These are phyloP conservation scores for Malurus splendens DNA, from an alignment of 2,797 vertebrate genomes.

Conservation along the genomic window DNA sequence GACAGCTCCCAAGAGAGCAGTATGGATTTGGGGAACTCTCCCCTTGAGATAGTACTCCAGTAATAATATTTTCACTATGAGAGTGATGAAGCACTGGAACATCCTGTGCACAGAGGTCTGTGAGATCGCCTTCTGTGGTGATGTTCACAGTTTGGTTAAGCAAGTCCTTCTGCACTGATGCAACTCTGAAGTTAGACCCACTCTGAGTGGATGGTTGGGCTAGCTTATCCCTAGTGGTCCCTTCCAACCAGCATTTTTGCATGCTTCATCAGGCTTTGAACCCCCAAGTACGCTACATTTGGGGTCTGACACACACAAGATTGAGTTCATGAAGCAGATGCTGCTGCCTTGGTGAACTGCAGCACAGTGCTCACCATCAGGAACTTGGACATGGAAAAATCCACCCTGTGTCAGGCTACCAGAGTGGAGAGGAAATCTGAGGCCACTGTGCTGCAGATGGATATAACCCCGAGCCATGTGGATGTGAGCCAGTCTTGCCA, in stretches of 20 bases:
- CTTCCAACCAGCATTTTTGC: neutral
- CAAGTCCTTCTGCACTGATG: neutral
- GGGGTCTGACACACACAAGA: rapidly evolving
- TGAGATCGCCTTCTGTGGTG: neutral
- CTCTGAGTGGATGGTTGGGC: neutral
- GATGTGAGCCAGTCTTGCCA: neutral
- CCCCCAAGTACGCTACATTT: rapidly evolving
- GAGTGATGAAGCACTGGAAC: neutral
- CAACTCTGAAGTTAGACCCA: neutral
- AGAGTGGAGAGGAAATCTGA: rapidly evolving
- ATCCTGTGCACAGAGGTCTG: neutral
- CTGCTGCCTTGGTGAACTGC: neutral
- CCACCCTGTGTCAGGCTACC: neutral
- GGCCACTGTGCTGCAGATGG: neutral
- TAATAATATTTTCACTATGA: neutral
- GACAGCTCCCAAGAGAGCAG: neutral
- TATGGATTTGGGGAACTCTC: neutral
- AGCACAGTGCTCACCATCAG: rapidly evolving
- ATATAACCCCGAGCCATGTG: neutral
- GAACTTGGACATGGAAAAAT: neutral
- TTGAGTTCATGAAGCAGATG: neutral
- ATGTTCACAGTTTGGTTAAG: neutral
- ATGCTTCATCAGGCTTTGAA: neutral
- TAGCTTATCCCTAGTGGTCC: neutral
- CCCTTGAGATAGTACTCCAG: neutral